Conservation (phyloP, 2,888 invertebrate species). For the Lasioglossum oenotherae region DNA sequence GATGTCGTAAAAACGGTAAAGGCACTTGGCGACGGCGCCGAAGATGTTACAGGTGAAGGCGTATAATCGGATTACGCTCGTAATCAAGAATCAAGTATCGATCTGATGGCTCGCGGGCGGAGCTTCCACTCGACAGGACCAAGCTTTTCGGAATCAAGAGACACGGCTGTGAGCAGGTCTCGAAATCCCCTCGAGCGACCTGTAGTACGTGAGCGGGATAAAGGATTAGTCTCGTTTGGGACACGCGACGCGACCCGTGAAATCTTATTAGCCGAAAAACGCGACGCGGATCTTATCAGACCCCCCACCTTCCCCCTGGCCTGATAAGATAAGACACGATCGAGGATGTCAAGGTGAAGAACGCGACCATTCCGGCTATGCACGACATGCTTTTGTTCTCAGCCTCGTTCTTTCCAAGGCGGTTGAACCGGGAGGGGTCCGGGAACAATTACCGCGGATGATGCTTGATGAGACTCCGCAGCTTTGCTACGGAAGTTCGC, state of each 20-base stretch:
- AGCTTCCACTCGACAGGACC: slow-evolving; percentile 38
- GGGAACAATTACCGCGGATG: slow-evolving; percentile 50
- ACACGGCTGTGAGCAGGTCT: slow-evolving; percentile 27
- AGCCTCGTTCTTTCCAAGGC: slow-evolving; percentile 39
- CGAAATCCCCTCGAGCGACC: slow-evolving; percentile 58
- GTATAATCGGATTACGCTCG: slow-evolving; percentile 45
- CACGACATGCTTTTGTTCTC: not conserved
- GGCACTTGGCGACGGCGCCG: slow-evolving; percentile 9
- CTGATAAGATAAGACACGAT: slow-evolving; percentile 49
- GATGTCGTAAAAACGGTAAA: slow-evolving; percentile 9
- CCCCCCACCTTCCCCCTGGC: not conserved
- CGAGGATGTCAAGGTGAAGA: slow-evolving; percentile 27
- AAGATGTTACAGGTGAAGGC: slow-evolving; percentile 27
- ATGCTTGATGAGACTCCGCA: slow-evolving; percentile 29
- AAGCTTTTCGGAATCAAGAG: slow-evolving; percentile 32
- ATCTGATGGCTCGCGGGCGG: slow-evolving; percentile 16
- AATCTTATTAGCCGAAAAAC: slow-evolving; percentile 66
- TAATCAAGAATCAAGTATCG: slow-evolving; percentile 54
- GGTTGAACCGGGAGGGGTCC: slow-evolving; percentile 19
- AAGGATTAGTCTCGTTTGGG: slow-evolving; percentile 61
- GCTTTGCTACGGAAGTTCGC: slow-evolving; percentile 44
- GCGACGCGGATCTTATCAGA: slow-evolving; percentile 13
- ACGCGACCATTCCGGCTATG: not conserved
- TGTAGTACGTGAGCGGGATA: slow-evolving; percentile 63
- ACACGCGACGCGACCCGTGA: slow-evolving; percentile 41